Evolutionary conservation across 2,797 vertebrate genomes (phyloP).

Genomic region (Aselliscus stoliczkanus): DNA sequence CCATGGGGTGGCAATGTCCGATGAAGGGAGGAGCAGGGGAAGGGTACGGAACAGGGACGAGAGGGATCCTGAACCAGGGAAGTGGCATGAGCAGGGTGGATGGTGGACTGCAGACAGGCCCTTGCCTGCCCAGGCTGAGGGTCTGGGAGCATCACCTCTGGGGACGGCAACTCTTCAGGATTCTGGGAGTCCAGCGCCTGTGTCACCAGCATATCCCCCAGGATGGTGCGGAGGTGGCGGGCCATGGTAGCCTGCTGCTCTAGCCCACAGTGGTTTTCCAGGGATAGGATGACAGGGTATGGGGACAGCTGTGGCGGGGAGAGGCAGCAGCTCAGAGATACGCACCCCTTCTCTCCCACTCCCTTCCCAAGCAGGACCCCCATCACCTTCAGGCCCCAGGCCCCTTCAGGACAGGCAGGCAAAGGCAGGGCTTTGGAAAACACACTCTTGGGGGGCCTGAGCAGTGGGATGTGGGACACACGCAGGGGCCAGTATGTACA

Average conservation of each 20-base stretch:
- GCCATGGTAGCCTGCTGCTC: slow-evolving; percentile 97
- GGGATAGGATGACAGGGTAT: slow-evolving; percentile 89
- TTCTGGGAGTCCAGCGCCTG: slow-evolving; percentile 80
- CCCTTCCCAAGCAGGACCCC: neutral
- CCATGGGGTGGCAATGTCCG: neutral
- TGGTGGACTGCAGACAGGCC: neutral
- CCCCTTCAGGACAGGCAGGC: neutral
- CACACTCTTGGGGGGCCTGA: neutral
- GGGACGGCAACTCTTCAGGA: slow-evolving; percentile 87
- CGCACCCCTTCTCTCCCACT: neutral
- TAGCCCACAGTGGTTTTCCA: slow-evolving; percentile 97
- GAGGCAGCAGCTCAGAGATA: neutral
- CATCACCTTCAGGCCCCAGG: neutral
- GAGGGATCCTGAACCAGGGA: neutral
- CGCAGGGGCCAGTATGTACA: neutral
- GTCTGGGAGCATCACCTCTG: slow-evolving; percentile 83
- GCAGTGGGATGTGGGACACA: neutral
- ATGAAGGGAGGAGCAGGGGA: neutral
- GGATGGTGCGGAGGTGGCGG: slow-evolving; percentile 88
- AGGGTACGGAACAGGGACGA: neutral
- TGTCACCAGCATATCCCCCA: slow-evolving; percentile 90
- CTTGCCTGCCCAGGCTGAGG: neutral
- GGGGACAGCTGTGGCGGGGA: slow-evolving; percentile 73
- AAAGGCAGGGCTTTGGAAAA: neutral
- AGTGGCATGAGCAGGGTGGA: neutral